These are phyloP conservation scores for Coluber constrictor DNA, from an alignment of 2,797 vertebrate genomes.

Conservation along the genomic window DNA sequence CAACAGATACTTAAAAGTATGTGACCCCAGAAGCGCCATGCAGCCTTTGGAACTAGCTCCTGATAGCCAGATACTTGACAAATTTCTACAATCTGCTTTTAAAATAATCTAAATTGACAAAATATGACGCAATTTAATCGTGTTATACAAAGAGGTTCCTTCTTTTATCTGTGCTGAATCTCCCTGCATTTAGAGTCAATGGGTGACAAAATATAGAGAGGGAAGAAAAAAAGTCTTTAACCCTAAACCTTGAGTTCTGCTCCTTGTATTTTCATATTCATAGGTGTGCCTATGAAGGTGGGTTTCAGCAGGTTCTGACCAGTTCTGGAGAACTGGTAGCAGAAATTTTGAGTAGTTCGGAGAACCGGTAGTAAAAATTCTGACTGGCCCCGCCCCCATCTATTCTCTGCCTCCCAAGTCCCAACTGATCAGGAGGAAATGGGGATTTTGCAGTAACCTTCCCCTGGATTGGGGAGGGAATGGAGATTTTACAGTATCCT, in stretches of 20 bases:
- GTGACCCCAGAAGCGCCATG: neutral
- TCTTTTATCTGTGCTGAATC: neutral
- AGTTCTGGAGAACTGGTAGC: no score
- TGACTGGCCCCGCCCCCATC: no score
- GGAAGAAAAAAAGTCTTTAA: neutral
- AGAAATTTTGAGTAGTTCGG: no score
- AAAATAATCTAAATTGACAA: neutral
- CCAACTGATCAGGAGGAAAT: no score
- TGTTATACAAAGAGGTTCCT: neutral
- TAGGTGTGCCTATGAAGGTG: no score
- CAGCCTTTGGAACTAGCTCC: neutral
- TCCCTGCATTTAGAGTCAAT: neutral
- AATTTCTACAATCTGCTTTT: neutral
- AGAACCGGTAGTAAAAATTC: no score
- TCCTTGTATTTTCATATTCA: neutral
- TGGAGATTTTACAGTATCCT: no score
- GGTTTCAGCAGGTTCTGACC: no score
- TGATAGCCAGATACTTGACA: neutral
- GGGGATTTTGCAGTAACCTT: no score
- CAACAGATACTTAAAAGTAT: neutral
- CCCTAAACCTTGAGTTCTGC: neutral
- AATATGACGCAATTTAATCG: neutral
- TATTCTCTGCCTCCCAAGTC: no score
- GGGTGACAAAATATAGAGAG: neutral
- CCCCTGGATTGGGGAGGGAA: no score